These are phyloP conservation scores for Orgyia antiqua DNA, from an alignment of 2,888 invertebrate species.

Conservation along the genomic window DNA sequence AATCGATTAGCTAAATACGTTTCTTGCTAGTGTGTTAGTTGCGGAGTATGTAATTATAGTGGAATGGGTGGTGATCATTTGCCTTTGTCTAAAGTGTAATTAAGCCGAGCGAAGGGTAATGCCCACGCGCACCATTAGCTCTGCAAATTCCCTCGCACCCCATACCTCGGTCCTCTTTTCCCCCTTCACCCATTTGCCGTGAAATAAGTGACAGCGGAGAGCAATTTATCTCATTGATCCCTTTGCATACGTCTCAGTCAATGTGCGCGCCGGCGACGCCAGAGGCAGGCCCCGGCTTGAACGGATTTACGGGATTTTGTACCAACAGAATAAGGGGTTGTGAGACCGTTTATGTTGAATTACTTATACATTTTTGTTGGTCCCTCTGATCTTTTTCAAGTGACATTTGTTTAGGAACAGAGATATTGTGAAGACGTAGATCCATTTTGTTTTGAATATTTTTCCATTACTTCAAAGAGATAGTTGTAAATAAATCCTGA, in stretches of 20 bases:
- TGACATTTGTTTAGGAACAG: constrained; percentile 31
- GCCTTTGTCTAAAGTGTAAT: constrained; percentile 44
- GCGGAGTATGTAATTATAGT: constrained; percentile 9
- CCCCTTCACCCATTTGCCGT: constrained; percentile 41
- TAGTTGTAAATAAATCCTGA: too few species aligned
- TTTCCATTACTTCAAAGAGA: too few species aligned
- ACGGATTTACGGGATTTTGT: constrained; percentile 54
- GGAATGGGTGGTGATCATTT: constrained; percentile 24
- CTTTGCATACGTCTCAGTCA: constrained; percentile 71
- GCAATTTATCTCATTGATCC: constrained; percentile 72
- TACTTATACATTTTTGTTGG: constrained; percentile 43
- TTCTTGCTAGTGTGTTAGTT: constrained; percentile 5
- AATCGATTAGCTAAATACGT: constrained; percentile 13
- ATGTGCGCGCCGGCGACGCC: constrained; percentile 38
- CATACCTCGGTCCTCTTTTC: constrained; percentile 17
- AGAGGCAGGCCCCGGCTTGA: constrained; percentile 29
- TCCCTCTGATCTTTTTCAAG: constrained; percentile 36
- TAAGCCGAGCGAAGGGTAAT: constrained; percentile 44
- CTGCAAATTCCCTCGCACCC: constrained; percentile 26
- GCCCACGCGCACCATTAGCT: constrained; percentile 62
- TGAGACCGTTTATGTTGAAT: constrained; percentile 44
- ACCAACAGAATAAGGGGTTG: constrained; percentile 43
- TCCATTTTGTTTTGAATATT: constrained; percentile 17
- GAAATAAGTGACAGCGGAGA: constrained; percentile 61
- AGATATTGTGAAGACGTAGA: constrained; percentile 28